Percentiles rank a stretch among this genome's conserved stretches.
These are phyloP conservation scores for Pseudomyrmex dendroicus DNA, from an alignment of 1,140 invertebrate genomes.

Conservation along the genomic window DNA sequence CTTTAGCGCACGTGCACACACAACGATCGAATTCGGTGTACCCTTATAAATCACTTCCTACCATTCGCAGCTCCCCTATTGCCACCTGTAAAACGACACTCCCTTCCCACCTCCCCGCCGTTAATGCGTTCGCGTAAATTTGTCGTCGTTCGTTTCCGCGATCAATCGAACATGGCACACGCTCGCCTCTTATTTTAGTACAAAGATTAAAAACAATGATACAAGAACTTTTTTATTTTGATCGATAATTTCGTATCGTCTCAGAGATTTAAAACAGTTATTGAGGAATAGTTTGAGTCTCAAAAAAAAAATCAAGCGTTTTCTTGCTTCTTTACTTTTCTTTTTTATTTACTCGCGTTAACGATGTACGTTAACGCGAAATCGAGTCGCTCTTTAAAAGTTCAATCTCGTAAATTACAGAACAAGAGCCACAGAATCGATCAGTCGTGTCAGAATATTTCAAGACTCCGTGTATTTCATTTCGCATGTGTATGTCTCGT, in stretches of 20 bases:
- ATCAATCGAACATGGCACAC: conserved; percentile 26
- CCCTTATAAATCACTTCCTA: conserved; percentile 61
- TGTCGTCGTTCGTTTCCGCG: conserved; percentile 31
- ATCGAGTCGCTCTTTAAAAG: too few relatives aligned
- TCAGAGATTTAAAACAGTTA: too few relatives aligned
- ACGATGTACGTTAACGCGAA: too few relatives aligned
- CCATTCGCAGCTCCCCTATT: conserved; percentile 44
- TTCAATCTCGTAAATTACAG: too few relatives aligned
- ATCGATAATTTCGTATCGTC: too few relatives aligned
- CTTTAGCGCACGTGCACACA: conserved; percentile 47
- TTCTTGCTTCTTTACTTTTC: too few relatives aligned
- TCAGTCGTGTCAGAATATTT: not conserved
- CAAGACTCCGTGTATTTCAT: not conserved
- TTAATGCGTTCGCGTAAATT: conserved; percentile 55
- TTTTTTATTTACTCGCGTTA: too few relatives aligned
- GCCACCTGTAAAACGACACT: conserved; percentile 36
- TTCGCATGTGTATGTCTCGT: conserved; percentile 37
- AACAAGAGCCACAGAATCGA: too few relatives aligned
- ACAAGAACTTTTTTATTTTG: not conserved
- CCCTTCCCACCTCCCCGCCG: not conserved
- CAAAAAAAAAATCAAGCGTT: too few relatives aligned
- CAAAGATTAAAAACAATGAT: not conserved
- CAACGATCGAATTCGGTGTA: conserved; percentile 58
- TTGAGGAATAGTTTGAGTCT: too few relatives aligned
- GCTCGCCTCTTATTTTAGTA: not conserved